These are phyloP conservation scores for Zaprionus taronus DNA, from an alignment of 1,140 invertebrate species.

Conservation along the genomic window DNA sequence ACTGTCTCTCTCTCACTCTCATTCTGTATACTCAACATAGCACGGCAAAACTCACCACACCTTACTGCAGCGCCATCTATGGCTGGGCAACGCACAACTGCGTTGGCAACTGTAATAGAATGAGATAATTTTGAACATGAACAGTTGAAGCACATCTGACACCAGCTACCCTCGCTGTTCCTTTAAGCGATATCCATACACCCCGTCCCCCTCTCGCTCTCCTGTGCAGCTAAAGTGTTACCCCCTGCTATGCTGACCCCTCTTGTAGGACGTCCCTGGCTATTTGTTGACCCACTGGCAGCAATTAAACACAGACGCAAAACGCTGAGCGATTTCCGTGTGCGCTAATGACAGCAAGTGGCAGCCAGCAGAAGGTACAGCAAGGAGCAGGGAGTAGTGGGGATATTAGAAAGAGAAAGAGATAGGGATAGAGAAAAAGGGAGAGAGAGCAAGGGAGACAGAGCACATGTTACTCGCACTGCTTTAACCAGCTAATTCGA, in stretches of 20 bases:
- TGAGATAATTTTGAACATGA: not conserved
- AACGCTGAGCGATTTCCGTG: slow-evolving; percentile 39
- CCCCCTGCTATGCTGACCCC: not conserved
- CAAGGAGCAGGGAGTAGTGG: not conserved
- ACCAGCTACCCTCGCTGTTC: not conserved
- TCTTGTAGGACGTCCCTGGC: not conserved
- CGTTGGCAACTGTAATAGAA: not conserved
- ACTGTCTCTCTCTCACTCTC: not conserved
- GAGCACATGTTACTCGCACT: slow-evolving; percentile 15
- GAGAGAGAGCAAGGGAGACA: not conserved
- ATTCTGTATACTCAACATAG: not conserved
- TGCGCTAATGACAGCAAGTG: slow-evolving; percentile 40
- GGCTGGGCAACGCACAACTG: not conserved
- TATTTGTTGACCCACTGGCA: slow-evolving; percentile 35
- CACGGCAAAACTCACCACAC: not conserved
- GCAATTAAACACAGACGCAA: slow-evolving; percentile 52
- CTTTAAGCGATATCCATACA: not conserved
- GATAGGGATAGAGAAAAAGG: not conserved
- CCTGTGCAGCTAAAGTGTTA: too few species aligned
- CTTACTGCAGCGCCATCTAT: not conserved
- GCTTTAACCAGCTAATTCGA: slow-evolving; percentile 65
- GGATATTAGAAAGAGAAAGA: not conserved
- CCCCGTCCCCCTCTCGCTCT: too few species aligned
- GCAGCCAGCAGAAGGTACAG: slow-evolving; percentile 1
- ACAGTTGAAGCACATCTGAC: not conserved